These are phyloP conservation scores for Chloropsis cyanopogon DNA, from an alignment of 2,113 vertebrate species.

Conservation along the genomic window DNA sequence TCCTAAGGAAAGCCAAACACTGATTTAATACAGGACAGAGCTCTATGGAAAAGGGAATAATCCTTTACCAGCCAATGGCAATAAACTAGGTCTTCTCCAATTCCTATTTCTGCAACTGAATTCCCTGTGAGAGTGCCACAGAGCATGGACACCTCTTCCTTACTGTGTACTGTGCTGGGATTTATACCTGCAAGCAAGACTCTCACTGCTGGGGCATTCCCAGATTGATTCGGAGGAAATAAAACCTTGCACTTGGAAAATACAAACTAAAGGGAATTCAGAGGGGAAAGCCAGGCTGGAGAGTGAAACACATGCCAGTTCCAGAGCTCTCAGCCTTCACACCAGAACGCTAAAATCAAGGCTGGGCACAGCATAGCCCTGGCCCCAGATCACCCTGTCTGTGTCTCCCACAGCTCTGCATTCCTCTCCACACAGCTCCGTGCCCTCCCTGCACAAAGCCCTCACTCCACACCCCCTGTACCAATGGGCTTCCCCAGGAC, in stretches of 20 bases:
- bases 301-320: neutral
- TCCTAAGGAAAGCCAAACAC: slow-evolving; percentile 21
- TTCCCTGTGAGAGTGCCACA: neutral
- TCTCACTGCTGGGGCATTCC: neutral
- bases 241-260: neutral
- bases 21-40: slow-evolving; percentile 35
- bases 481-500: rapidly evolving
- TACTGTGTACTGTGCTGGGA: neutral
- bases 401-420: neutral
- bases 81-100: slow-evolving; percentile 50
- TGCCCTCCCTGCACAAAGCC: neutral
- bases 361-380: neutral
- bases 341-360: neutral
- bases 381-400: neutral
- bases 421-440: neutral
- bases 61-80: slow-evolving; percentile 36
- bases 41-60: slow-evolving; percentile 37
- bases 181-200: neutral
- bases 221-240: neutral
- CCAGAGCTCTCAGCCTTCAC: neutral
- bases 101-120: slow-evolving; percentile 18
- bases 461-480: neutral
- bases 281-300: neutral
- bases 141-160: neutral
- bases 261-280: neutral